Evolutionary conservation across 2,797 vertebrate species (phyloP).

Genomic region (Coendou prehensilis): DNA sequence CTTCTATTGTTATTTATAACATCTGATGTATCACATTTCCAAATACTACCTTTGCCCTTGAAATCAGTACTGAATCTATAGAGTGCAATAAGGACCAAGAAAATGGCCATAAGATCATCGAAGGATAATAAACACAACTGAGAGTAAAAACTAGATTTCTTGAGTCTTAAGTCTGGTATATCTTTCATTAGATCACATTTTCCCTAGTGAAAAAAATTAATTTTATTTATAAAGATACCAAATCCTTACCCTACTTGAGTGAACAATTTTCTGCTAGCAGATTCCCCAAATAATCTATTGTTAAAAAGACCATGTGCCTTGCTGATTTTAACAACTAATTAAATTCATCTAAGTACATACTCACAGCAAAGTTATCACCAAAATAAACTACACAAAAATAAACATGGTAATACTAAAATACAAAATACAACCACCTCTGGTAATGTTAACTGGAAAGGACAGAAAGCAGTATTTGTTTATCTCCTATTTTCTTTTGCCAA

Average conservation of each 20-base stretch:
- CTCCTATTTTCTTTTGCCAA: neutral
- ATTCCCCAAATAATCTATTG: constrained; percentile 6
- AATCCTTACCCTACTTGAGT: neutral
- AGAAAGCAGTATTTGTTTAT: neutral
- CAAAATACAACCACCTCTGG: neutral
- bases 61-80: neutral
- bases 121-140: neutral
- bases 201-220: neutral
- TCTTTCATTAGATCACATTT: constrained; percentile 17
- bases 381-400: constrained; percentile 23
- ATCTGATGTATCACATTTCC: neutral
- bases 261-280: neutral
- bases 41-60: neutral
- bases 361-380: neutral
- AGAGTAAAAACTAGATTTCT: neutral
- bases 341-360: neutral
- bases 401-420: neutral
- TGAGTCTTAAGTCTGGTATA: neutral
- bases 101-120: neutral
- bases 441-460: neutral
- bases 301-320: neutral
- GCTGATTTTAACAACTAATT: constrained; percentile 25
- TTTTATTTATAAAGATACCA: constrained; percentile 26
- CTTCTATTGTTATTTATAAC: neutral
- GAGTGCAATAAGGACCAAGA: neutral